A percentile compares a stretch with the other conserved stretches of the same genome.
phyloP scores from a whole-genome alignment of 2,797 vertebrate genomes.

The Sebastes itinus region DNA sequence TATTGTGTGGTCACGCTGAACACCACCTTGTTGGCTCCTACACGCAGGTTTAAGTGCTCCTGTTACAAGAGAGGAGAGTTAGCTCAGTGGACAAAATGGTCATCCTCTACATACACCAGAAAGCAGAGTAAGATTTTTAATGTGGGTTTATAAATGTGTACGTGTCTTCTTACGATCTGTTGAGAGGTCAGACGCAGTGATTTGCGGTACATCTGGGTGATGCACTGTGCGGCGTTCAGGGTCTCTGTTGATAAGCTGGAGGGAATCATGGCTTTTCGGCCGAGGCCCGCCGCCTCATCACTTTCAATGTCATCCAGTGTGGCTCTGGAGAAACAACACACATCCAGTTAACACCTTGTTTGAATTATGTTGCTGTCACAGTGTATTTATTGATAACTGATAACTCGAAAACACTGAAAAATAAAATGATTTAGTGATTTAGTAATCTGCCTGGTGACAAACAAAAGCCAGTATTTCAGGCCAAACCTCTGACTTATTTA shows the following conservation, averaged over 20 bases:
- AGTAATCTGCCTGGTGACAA: neutral
- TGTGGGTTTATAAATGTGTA: neutral
- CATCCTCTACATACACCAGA: neutral
- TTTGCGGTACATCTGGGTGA: constrained; percentile 87
- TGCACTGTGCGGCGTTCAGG: constrained; percentile 66
- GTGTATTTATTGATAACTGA: neutral
- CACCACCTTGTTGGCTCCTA: constrained; percentile 90
- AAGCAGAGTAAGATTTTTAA: neutral
- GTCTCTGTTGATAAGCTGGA: constrained; percentile 60
- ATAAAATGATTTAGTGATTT: neutral
- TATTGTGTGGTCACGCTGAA: constrained; percentile 98
- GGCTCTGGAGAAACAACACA: constrained; percentile 54
- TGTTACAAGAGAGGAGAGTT: constrained; percentile 46
- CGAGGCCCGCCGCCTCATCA: constrained; percentile 74
- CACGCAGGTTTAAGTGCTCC: constrained; percentile 88
- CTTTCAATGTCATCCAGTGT: constrained; percentile 72
- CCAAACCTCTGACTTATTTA: neutral
- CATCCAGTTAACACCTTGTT: neutral
- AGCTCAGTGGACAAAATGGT: neutral
- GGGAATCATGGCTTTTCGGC: constrained; percentile 39
- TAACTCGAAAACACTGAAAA: neutral
- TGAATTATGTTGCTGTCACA: neutral
- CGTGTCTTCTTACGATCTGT: constrained; percentile 85
- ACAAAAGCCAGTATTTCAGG: neutral
- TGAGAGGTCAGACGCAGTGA: constrained; percentile 90